Base-by-base conservation (phyloP, 2,797 vertebrate species). In the Phataginus tetradactyla region DNA sequence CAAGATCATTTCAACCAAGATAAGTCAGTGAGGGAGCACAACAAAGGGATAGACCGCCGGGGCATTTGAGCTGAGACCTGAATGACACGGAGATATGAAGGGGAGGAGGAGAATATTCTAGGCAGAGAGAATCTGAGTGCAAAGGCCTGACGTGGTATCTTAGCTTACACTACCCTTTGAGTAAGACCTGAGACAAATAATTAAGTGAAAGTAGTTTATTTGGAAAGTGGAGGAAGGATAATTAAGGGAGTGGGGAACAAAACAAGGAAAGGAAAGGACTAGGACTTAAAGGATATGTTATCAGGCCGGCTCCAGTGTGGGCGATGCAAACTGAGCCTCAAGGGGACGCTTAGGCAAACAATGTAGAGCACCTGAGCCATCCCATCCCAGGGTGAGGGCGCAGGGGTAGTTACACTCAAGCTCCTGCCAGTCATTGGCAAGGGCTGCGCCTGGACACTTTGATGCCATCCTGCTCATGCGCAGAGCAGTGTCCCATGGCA, bases 1-100 rank as follows among this genome's bases (percentile, higher is more conserved):
- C 51, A 68, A 68, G 95, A 81, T 88, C 20, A 88, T 83, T 89
- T 94, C 66, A n/a, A 75, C 80, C 17, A 64, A 51, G 55, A 5
- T 59, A 84, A 61, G 63, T 84, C 90, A 72, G 8, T 32, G 57
- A 92, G 72, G 69, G 79, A 81, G 45, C n/a, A 42, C 17, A 80
- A 84, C 57, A 45, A 79, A 92, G 74, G 34, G 57, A 27, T 39
- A 68, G 81, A 64, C 79, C 49, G 5, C 37, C 37, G 18, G 34
- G 27, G 53, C 27, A 45, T 86, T 29, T 83, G 72, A 95, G 51
- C 85, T 87, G 77, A 74, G 68, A 42, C 17, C 34, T 32, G 37
- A 78, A 84, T 55, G 83, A 84, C 63, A 66, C 83, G 69, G 55
- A 83, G 39, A 61, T 53, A 3, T 11, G 51, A 51, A 79, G 83